A percentile compares a stretch with the other conserved stretches of the same genome.
These are phyloP conservation scores for Trididemnum nubilum DNA, from an alignment of 23 tunicate genomes.

Conservation along the genomic window DNA sequence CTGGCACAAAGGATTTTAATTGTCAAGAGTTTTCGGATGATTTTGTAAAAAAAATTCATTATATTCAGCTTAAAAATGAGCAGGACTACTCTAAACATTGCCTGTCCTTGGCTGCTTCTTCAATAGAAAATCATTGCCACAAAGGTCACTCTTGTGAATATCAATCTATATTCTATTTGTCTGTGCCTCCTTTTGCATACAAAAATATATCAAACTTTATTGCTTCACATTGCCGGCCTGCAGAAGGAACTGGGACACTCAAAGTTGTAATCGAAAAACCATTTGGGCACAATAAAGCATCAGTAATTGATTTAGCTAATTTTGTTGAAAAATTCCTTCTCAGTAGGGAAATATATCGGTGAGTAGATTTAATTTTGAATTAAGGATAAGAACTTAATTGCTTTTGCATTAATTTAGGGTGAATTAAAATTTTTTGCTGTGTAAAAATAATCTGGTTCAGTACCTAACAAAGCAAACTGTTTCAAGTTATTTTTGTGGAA, in stretches of 20 bases:
- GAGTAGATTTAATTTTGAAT: too few relatives aligned
- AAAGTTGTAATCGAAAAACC: slow-evolving; percentile 85
- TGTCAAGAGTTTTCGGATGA: slow-evolving; percentile 8
- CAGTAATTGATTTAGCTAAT: slow-evolving; percentile 32
- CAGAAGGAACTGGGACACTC: neutral
- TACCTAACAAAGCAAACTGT: too few relatives aligned
- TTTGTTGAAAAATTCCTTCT: slow-evolving; percentile 6
- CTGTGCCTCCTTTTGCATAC: slow-evolving; percentile 75
- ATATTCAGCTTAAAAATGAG: slow-evolving; percentile 41
- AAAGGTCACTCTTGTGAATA: slow-evolving; percentile 30
- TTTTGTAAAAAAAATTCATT: slow-evolving; percentile 26
- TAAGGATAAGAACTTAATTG: too few relatives aligned
- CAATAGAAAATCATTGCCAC: slow-evolving; percentile 17
- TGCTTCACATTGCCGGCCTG: slow-evolving; percentile 37
- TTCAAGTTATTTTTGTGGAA: too few relatives aligned
- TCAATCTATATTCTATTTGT: slow-evolving; percentile 59
- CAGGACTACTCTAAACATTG: slow-evolving; percentile 48
- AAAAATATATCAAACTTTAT: slow-evolving; percentile 34
- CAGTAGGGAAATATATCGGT: slow-evolving; percentile 62
- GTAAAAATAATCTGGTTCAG: too few relatives aligned
- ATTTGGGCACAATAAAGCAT: slow-evolving; percentile 58
- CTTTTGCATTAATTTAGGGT: too few relatives aligned
- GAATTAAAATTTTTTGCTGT: too few relatives aligned
- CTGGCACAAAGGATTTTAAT: neutral
- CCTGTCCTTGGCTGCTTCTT: neutral